phyloP scores from a whole-genome alignment of 2,113 vertebrate genomes.

The Tylochromis polylepis region DNA sequence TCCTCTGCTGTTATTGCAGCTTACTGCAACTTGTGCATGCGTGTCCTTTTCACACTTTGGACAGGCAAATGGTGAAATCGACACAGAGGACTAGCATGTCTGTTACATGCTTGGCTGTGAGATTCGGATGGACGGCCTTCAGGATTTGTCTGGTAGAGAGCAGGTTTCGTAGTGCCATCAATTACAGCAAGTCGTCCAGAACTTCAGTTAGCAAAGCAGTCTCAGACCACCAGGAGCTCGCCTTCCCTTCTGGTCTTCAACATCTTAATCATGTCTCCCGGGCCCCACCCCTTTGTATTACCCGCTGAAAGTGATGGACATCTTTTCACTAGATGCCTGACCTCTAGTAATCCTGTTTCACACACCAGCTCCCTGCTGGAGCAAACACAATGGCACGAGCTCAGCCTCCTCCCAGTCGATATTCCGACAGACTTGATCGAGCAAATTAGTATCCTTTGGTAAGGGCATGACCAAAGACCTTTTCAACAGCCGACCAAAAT shows the following conservation, averaged over 20 bases:
- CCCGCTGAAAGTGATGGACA: conserved; percentile 91
- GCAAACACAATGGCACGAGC: conserved; percentile 89
- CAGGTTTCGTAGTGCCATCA: background rate
- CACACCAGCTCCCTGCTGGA: conserved; percentile 94
- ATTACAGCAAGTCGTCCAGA: background rate
- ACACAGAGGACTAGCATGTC: background rate
- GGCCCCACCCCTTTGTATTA: conserved; percentile 84
- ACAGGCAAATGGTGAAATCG: background rate
- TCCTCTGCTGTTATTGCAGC: background rate
- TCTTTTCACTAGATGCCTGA: conserved; percentile 93
- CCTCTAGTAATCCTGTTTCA: conserved; percentile 99
- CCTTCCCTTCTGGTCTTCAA: conserved; percentile 78
- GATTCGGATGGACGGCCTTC: background rate
- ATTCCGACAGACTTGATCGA: conserved; percentile 97
- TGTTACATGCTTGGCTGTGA: background rate
- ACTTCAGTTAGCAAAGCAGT: background rate
- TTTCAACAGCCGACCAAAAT: conserved; percentile 92
- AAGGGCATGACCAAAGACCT: conserved; percentile 96
- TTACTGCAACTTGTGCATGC: background rate
- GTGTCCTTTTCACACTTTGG: background rate
- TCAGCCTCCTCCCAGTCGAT: conserved; percentile 95
- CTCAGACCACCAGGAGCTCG: background rate
- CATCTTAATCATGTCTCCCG: conserved; percentile 90
- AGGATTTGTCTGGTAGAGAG: background rate
- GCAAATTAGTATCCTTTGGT: conserved; percentile 99